phyloP scores from a whole-genome alignment of 2,113 vertebrate genomes.

The Onychostruthus taczanowskii region DNA sequence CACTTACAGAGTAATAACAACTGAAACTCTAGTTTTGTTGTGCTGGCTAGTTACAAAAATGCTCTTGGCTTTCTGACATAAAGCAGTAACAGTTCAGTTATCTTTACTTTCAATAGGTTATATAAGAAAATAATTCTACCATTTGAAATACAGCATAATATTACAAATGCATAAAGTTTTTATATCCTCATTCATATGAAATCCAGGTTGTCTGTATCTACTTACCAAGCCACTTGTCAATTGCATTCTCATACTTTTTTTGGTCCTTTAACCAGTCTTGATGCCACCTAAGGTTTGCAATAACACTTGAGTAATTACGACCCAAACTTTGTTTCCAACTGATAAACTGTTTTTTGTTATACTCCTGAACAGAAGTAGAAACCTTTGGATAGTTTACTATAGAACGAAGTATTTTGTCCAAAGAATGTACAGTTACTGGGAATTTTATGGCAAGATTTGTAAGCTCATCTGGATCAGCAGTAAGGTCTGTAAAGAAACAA shows the following conservation, averaged over 20 bases:
- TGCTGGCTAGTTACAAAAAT: neutral
- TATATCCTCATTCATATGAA: neutral
- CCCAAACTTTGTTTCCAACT: slow-evolving; percentile 83
- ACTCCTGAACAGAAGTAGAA: slow-evolving; percentile 81
- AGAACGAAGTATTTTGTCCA: slow-evolving; percentile 82
- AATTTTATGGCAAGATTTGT: slow-evolving; percentile 80
- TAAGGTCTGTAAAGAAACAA: slow-evolving; percentile 80
- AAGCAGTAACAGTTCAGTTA: neutral
- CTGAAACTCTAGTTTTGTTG: neutral
- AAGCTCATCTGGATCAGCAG: slow-evolving; percentile 86
- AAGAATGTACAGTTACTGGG: slow-evolving; percentile 66
- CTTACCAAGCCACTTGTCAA: slow-evolving; percentile 80
- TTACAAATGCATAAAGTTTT: neutral
- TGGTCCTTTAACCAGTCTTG: slow-evolving; percentile 86
- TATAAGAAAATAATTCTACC: neutral
- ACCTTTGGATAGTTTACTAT: slow-evolving; percentile 86
- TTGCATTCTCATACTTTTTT: slow-evolving; percentile 75
- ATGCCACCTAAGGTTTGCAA: slow-evolving; percentile 92
- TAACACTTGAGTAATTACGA: slow-evolving; percentile 83
- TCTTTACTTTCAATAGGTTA: neutral
- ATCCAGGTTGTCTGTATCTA: neutral
- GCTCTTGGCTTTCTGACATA: neutral
- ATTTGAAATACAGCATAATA: neutral
- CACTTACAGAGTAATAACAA: neutral
- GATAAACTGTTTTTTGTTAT: slow-evolving; percentile 87